A percentile compares a stretch with the other conserved stretches of the same genome.
These are phyloP conservation scores for Steatocranus sp. DNA, from an alignment of 2,797 vertebrate species.

Conservation along the genomic window DNA sequence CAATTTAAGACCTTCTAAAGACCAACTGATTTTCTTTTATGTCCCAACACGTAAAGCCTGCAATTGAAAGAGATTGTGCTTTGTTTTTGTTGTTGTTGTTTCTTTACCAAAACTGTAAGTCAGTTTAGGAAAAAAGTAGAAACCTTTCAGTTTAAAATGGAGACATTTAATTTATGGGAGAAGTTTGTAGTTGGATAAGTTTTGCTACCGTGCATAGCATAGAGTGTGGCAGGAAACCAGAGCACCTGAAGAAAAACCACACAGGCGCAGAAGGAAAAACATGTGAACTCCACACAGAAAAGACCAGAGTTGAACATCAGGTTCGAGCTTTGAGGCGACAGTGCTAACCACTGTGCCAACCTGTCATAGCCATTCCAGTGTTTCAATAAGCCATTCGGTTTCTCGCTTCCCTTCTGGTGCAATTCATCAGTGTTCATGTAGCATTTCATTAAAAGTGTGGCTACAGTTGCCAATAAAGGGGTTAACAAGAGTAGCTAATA, in stretches of 20 bases:
- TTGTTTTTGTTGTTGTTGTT: not conserved
- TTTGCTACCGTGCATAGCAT: not conserved
- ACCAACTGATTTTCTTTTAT: not conserved
- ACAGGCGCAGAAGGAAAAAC: not conserved
- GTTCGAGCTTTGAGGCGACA: not conserved
- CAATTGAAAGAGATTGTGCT: not conserved
- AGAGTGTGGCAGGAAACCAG: not conserved
- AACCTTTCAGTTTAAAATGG: not conserved
- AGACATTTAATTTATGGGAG: not conserved
- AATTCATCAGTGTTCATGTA: constrained; percentile 36
- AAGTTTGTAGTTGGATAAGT: not conserved
- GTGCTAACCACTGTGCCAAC: not conserved
- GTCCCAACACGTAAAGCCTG: not conserved
- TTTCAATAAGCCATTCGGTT: constrained; percentile 17
- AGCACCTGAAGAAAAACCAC: not conserved
- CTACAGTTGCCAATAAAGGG: constrained; percentile 14
- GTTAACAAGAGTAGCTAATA: constrained; percentile 21
- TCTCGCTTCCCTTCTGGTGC: not conserved
- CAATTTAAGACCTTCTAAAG: not conserved
- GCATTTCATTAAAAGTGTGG: constrained; percentile 33
- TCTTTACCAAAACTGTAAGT: not conserved
- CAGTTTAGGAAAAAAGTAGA: not conserved
- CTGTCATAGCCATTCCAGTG: not conserved
- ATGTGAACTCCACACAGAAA: not conserved
- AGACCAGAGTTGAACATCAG: not conserved